phyloP scores from a whole-genome alignment of 2,888 invertebrate species.

The Harpalus rufipes region DNA sequence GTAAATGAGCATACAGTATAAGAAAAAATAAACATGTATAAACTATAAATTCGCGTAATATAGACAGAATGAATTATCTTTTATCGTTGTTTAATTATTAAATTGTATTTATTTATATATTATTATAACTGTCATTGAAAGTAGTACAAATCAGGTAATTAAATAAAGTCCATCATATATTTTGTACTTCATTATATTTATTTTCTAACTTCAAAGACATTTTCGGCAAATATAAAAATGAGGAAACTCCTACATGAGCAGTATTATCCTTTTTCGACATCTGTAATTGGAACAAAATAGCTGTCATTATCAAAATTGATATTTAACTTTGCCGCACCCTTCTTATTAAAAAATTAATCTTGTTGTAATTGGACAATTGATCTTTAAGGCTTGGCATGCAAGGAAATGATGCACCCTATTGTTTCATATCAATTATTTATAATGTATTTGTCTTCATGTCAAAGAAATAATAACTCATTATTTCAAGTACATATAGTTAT shows the following conservation, averaged over 20 bases:
- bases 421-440: slow-evolving; percentile 46
- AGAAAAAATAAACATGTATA: slow-evolving; percentile 12
- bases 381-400: slow-evolving; percentile 40
- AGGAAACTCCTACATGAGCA: slow-evolving; percentile 34
- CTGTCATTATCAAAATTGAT: slow-evolving; percentile 46
- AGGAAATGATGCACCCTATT: slow-evolving; percentile 37
- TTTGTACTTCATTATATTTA: no score
- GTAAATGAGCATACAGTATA: neutral
- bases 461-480: slow-evolving; percentile 1
- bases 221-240: slow-evolving; percentile 25
- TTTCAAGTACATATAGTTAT: neutral
- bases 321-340: slow-evolving; percentile 50
- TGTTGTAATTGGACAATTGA: slow-evolving; percentile 53
- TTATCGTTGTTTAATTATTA: slow-evolving; percentile 12
- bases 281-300: slow-evolving; percentile 30
- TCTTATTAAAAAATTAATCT: slow-evolving; percentile 55
- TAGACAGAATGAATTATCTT: neutral
- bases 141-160: neutral
- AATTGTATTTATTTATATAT: slow-evolving; percentile 21
- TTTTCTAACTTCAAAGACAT: neutral
- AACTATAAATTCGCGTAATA: no score
- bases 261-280: slow-evolving; percentile 38
- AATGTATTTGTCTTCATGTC: slow-evolving; percentile 41
- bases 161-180: neutral
- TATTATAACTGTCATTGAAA: slow-evolving; percentile 15